phyloP scores from a whole-genome alignment of 1,140 invertebrate genomes.

The Triops cancriformis region DNA sequence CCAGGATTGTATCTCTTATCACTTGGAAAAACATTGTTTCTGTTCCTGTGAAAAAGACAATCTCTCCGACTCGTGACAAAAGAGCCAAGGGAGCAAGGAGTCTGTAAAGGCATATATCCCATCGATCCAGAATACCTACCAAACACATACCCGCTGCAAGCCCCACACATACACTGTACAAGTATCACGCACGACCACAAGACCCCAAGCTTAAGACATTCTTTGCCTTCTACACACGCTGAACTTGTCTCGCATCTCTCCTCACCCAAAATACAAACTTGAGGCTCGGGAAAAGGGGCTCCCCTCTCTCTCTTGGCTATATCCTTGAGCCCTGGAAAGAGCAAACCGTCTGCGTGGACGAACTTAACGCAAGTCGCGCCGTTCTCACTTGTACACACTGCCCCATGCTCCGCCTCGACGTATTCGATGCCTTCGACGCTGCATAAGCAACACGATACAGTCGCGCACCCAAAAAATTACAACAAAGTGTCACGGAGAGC shows the following conservation, averaged over 20 bases:
- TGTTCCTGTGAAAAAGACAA: neutral
- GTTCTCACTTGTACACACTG: neutral
- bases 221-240: neutral
- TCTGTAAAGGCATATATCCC: neutral
- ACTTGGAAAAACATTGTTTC: constrained; percentile 2
- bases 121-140: constrained; percentile 5
- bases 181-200: neutral
- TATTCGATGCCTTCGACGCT: neutral
- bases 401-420: neutral
- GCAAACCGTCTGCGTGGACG: constrained; percentile 3
- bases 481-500: no score
- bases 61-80: neutral
- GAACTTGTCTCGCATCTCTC: neutral
- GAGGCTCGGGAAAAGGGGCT: neutral
- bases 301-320: neutral
- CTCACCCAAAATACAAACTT: neutral
- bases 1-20: neutral
- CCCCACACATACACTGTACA: neutral
- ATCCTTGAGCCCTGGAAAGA: neutral
- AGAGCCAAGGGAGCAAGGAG: neutral
- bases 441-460: neutral
- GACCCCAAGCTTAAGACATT: constrained; percentile 5
- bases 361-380: neutral
- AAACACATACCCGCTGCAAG: neutral
- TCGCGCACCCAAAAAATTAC: no score